Evolutionary conservation across 2,113 vertebrate genomes (phyloP), one percentile per base, ranked within the genome.

Genomic region (Bos indicus): DNA sequence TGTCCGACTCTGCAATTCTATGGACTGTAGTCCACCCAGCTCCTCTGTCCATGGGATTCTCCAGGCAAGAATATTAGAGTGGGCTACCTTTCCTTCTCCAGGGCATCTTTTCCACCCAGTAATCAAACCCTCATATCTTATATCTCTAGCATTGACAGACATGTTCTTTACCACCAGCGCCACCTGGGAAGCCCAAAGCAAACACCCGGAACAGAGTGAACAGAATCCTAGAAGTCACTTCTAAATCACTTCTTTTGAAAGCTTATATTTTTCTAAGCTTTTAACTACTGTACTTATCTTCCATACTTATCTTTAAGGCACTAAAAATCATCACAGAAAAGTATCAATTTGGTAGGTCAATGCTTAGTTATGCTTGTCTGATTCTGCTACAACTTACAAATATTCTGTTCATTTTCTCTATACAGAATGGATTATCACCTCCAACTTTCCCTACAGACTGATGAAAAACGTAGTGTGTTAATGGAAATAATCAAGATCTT

Each of bases 271-370:
- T 59, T 85, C 92, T 71, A 83, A 82, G 7, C 36, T 77, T 88
- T n/a, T 28, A 93, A 86, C n/a, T 77, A 59, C 36, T 56, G 52
- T 56, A 56, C 86, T 88, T 85, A 91, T 71, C 56, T 88, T 91
- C 33, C 84, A 54, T 88, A 60, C 28, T 71, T 94, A 5, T 88
- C 91, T 52, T 67, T 36, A 77, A 74, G 26, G 91, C 48, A 62
- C n/a, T 92, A 96, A 97, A 94, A 91, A 74, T 54, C n/a, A 95
- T 87, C 81, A 89, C 23, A 93, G 80, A 85, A 77, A 97, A 59
- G 4, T 54, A 94, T 52, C 40, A 19, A 30, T 62, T 94, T 78
- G 19, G 9, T 54, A 67, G 0, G 21, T 1, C n/a, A 28, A 40
- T 40, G 40, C 71, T 94, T 57, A 74, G 57, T 67, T 87, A 64